Evolutionary conservation across 2,888 invertebrate genomes (phyloP).

Genomic region (Bhutanitis thaidina): DNA sequence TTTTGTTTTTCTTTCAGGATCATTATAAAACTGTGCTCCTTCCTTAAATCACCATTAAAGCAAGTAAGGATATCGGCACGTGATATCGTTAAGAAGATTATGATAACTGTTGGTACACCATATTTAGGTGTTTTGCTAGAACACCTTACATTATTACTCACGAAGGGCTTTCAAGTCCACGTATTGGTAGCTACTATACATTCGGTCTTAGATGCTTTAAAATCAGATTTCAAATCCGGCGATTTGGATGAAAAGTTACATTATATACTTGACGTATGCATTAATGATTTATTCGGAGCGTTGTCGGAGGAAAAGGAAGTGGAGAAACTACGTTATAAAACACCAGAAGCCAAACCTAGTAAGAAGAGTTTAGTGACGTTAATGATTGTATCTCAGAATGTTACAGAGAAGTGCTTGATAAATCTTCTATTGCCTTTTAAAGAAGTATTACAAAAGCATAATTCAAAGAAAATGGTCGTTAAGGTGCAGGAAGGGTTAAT

Average conservation of each 20-base stretch:
- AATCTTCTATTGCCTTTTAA: slow-evolving; percentile 91
- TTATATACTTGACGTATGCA: slow-evolving; percentile 90
- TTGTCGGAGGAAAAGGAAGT: slow-evolving; percentile 96
- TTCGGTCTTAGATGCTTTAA: slow-evolving; percentile 87
- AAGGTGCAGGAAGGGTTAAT: slow-evolving; percentile 91
- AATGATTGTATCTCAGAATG: slow-evolving; percentile 88
- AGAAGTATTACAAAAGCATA: slow-evolving; percentile 86
- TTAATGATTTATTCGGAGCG: slow-evolving; percentile 92
- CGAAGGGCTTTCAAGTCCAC: slow-evolving; percentile 95
- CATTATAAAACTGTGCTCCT: slow-evolving; percentile 93
- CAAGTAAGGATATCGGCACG: slow-evolving; percentile 92
- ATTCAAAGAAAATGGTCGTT: slow-evolving; percentile 88
- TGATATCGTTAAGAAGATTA: slow-evolving; percentile 95
- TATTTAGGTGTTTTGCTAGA: slow-evolving; percentile 88
- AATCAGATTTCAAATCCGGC: slow-evolving; percentile 83
- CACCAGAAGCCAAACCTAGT: slow-evolving; percentile 89
- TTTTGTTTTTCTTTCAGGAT: slow-evolving; percentile 76
- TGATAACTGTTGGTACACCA: slow-evolving; percentile 89
- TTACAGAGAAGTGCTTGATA: slow-evolving; percentile 87
- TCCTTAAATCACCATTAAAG: slow-evolving; percentile 92
- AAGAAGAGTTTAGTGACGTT: slow-evolving; percentile 93
- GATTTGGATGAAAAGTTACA: slow-evolving; percentile 90
- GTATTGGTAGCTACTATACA: slow-evolving; percentile 95
- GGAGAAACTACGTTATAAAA: slow-evolving; percentile 88
- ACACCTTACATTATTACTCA: slow-evolving; percentile 89